Percentiles rank a stretch among this genome's conserved stretches.
phyloP scores from a whole-genome alignment of 2,113 vertebrate genomes.

The Ochotona curzoniae region DNA sequence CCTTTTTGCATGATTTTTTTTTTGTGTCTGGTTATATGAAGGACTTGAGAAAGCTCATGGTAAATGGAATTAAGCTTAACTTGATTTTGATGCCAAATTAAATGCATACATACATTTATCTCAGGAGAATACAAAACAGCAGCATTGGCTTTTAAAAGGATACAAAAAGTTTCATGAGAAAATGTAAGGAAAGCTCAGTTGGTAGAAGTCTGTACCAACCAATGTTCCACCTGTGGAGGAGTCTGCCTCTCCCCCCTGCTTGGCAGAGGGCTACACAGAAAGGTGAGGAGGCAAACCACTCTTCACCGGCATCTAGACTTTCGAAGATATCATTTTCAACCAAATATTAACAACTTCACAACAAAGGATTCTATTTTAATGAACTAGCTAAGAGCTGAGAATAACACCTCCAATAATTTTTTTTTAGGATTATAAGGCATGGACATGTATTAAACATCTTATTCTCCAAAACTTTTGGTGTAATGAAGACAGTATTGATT shows the following conservation, averaged over 20 bases:
- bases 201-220: not conserved
- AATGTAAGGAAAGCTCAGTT: not conserved
- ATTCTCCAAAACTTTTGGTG: conserved; percentile 2
- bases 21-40: not conserved
- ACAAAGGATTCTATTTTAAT: not conserved
- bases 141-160: not conserved
- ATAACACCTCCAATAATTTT: conserved; percentile 26
- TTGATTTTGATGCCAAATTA: too few relatives aligned
- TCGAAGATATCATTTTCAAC: not conserved
- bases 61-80: too few relatives aligned
- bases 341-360: not conserved
- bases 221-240: not conserved
- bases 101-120: not conserved
- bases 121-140: conserved; percentile 1
- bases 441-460: conserved; percentile 36
- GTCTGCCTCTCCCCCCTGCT: not conserved
- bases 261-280: conserved; percentile 7
- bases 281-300: not conserved
- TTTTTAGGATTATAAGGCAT: conserved; percentile 1
- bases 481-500: conserved; percentile 44
- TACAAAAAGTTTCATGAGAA: not conserved
- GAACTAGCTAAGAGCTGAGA: conserved; percentile 32
- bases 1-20: not conserved
- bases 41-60: too few relatives aligned
- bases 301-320: too few relatives aligned